These are phyloP conservation scores for Labroides dimidiatus DNA, from an alignment of 2,797 vertebrate genomes.

Conservation along the genomic window DNA sequence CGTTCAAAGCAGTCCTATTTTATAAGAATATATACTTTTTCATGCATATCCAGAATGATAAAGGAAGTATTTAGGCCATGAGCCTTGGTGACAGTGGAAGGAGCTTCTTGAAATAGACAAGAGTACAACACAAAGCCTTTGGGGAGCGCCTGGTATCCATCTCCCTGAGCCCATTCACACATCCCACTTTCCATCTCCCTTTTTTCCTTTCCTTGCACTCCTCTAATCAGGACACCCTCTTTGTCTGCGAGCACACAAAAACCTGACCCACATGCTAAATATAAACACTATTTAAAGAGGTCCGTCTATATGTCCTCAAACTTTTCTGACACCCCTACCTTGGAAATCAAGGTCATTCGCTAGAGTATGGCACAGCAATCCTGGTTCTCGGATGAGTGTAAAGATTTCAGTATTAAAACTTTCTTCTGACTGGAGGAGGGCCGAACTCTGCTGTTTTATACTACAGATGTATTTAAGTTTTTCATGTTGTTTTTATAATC, in stretches of 20 bases:
- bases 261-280: constrained; percentile 83
- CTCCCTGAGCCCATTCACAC: constrained; percentile 70
- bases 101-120: constrained; percentile 75
- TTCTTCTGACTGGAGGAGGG: not conserved
- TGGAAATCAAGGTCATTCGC: constrained; percentile 60
- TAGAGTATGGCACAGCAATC: constrained; percentile 6
- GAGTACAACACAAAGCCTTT: constrained; percentile 70
- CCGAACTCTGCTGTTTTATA: not conserved
- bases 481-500: too few relatives aligned
- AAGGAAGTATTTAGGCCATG: constrained; percentile 70
- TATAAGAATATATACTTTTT: not conserved
- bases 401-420: not conserved
- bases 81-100: constrained; percentile 36
- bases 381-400: constrained; percentile 6
- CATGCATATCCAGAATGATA: constrained; percentile 13
- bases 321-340: constrained; percentile 22
- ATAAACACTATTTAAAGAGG: constrained; percentile 61
- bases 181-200: constrained; percentile 63
- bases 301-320: constrained; percentile 61
- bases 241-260: constrained; percentile 73
- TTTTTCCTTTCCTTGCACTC: constrained; percentile 38
- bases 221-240: constrained; percentile 73
- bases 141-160: constrained; percentile 72
- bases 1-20: not conserved
- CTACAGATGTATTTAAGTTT: not conserved